Percentiles rank a stretch among this genome's conserved stretches.
Conservation (phyloP, 2,888 invertebrate genomes). For the Calliphora vomitoria region DNA sequence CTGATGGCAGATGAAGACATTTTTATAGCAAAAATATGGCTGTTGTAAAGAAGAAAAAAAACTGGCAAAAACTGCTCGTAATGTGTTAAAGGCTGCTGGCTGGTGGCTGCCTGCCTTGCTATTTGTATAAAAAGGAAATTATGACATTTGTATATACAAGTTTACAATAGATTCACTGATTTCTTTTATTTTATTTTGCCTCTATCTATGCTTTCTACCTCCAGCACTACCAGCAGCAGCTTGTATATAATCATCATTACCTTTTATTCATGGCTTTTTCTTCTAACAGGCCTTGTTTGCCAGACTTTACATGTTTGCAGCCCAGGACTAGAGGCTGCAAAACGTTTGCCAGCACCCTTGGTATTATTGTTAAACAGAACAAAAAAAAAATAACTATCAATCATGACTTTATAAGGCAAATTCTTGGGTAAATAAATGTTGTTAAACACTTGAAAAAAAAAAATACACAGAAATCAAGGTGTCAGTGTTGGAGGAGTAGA, state of each 20-base stretch:
- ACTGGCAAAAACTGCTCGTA: slow-evolving; percentile 33
- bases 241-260: slow-evolving; percentile 67
- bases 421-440: slow-evolving; percentile 66
- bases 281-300: slow-evolving; percentile 32
- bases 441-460: slow-evolving; percentile 47
- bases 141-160: slow-evolving; percentile 70
- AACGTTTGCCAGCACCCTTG: slow-evolving; percentile 13
- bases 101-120: slow-evolving; percentile 31
- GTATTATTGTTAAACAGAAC: slow-evolving; percentile 24
- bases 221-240: slow-evolving; percentile 36
- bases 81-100: slow-evolving; percentile 56
- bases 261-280: slow-evolving; percentile 33
- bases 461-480: neutral
- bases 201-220: slow-evolving; percentile 13
- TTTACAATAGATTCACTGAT: slow-evolving; percentile 69
- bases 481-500: neutral
- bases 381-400: slow-evolving; percentile 64
- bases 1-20: slow-evolving; percentile 71
- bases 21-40: slow-evolving; percentile 60
- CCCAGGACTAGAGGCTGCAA: slow-evolving; percentile 13
- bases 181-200: slow-evolving; percentile 49
- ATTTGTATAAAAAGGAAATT: slow-evolving; percentile 67
- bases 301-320: slow-evolving; percentile 38
- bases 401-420: slow-evolving; percentile 70
- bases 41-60: slow-evolving; percentile 35